Percentiles rank a stretch among this genome's conserved stretches.
Evolutionary conservation across 2,113 vertebrate genomes (phyloP).

Genomic region (Platycercus adscitus): DNA sequence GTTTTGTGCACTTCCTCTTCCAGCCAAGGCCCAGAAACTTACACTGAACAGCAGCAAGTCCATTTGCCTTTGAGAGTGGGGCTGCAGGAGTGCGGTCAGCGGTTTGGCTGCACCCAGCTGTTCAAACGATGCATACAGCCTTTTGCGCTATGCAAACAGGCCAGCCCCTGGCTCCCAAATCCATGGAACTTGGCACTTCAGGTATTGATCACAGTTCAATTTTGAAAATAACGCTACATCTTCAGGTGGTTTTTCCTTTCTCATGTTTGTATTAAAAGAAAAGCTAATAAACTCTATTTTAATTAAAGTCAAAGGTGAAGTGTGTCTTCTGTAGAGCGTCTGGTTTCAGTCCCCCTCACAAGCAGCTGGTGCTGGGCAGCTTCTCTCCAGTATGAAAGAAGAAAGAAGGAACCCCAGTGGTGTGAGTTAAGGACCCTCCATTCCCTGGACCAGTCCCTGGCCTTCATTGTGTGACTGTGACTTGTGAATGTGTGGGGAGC

Average conservation of each 20-base stretch:
- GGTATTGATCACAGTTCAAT: constrained; percentile 74
- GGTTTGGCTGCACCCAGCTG: background rate
- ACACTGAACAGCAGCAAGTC: constrained; percentile 17
- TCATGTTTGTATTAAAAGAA: constrained; percentile 86
- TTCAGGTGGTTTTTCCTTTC: constrained; percentile 82
- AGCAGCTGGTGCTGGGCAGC: background rate
- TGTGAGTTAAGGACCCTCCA: background rate
- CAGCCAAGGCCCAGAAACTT: constrained; percentile 16
- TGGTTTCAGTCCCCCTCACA: background rate
- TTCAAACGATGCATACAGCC: background rate
- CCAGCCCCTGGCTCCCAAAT: constrained; percentile 65
- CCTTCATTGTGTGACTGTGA: background rate
- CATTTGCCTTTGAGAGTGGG: constrained; percentile 16
- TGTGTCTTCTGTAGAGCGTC: constrained; percentile 47
- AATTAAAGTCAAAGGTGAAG: constrained; percentile 74
- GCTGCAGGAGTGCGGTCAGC: background rate
- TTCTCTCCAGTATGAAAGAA: background rate
- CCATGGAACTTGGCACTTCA: constrained; percentile 72
- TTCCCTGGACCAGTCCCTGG: accelerated
- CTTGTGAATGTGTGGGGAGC: background rate
- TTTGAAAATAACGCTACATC: constrained; percentile 80
- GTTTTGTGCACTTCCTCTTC: constrained; percentile 41
- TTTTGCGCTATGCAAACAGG: constrained; percentile 55
- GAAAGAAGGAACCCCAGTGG: background rate
- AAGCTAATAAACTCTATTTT: constrained; percentile 88